Evolutionary conservation across 2,888 invertebrate species (phyloP).

Genomic region (Stenotaenia linearis): DNA sequence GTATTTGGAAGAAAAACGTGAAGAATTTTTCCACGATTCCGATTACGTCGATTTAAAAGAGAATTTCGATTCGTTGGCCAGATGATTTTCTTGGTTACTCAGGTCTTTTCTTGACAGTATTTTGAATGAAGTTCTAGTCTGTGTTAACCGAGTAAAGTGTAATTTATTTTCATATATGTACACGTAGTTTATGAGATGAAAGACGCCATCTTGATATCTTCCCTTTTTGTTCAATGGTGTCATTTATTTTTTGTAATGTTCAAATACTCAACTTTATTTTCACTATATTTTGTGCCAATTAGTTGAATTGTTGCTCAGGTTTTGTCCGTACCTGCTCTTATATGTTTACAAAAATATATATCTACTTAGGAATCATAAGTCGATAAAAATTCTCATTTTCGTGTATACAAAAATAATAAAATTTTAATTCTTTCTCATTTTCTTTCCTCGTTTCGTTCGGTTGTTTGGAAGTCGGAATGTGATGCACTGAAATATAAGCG

Average conservation of each 20-base stretch:
- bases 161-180: neutral
- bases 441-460: neutral
- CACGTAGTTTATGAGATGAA: neutral
- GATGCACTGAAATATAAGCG: neutral
- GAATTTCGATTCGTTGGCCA: neutral
- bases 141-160: neutral
- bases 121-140: neutral
- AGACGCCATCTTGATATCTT: neutral
- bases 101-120: too few relatives aligned
- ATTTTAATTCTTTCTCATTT: neutral
- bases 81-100: neutral
- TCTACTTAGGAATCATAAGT: too few relatives aligned
- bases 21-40: neutral
- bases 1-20: slow-evolving; percentile 64
- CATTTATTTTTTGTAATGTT: too few relatives aligned
- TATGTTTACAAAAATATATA: neutral
- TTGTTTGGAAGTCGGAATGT: neutral
- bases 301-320: neutral
- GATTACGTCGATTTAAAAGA: neutral
- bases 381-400: neutral
- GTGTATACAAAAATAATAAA: too few relatives aligned
- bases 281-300: too few relatives aligned
- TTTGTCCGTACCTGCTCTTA: neutral
- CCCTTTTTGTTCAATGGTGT: neutral
- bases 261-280: too few relatives aligned